Evolutionary conservation across 2,113 vertebrate genomes (phyloP).

Genomic region (Ondatra zibethicus): DNA sequence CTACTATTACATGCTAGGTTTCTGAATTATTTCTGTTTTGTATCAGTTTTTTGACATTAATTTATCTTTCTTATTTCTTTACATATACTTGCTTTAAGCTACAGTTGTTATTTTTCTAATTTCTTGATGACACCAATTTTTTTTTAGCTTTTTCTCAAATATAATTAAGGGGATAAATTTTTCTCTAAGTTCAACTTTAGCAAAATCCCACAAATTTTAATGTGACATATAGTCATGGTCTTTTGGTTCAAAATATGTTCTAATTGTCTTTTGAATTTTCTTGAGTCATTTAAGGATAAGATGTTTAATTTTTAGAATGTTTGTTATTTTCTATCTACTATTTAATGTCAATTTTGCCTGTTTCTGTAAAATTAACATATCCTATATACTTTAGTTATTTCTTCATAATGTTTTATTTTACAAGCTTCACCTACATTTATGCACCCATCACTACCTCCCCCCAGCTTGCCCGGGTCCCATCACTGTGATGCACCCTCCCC

Average conservation of each 20-base stretch:
- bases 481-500: neutral
- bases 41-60: neutral
- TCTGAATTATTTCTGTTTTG: neutral
- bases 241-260: slow-evolving; percentile 2
- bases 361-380: neutral
- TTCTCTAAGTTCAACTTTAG: neutral
- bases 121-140: neutral
- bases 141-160: neutral
- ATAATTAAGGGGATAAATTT: neutral
- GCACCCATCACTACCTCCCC: neutral
- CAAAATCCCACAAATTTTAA: neutral
- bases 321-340: neutral
- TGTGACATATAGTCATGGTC: neutral
- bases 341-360: slow-evolving; percentile 20
- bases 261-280: neutral
- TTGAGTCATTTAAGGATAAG: neutral
- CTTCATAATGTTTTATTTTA: neutral
- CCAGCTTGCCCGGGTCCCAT: no score
- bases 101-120: slow-evolving; percentile 3
- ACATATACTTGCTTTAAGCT: neutral
- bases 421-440: neutral
- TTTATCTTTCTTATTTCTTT: neutral
- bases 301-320: neutral
- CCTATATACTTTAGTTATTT: neutral
- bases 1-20: neutral